These are phyloP conservation scores for Lepilemur ruficaudatus DNA, from an alignment of 2,797 vertebrate genomes.

Conservation along the genomic window DNA sequence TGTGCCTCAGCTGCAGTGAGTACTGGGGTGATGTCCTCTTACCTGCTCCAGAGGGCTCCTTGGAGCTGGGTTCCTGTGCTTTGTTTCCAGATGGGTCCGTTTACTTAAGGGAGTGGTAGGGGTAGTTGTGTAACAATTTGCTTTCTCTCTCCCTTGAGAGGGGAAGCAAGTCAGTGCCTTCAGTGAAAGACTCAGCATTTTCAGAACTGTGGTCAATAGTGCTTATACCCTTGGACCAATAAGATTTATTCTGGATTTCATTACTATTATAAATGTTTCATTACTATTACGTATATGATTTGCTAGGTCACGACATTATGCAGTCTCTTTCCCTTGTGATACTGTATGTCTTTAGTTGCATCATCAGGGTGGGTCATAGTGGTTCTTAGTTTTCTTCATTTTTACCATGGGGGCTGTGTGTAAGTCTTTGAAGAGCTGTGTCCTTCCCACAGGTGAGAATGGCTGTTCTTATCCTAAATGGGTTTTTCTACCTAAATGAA, in stretches of 20 bases:
- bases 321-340: not conserved
- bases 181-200: not conserved
- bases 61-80: not conserved
- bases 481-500: not conserved
- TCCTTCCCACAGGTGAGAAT: not conserved
- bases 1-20: conserved; percentile 97
- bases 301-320: not conserved
- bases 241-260: not conserved
- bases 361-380: not conserved
- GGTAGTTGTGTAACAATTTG: not conserved
- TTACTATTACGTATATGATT: not conserved
- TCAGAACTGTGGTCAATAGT: not conserved
- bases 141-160: not conserved
- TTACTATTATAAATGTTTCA: not conserved
- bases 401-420: not conserved
- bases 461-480: not conserved
- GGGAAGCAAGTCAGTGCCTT: not conserved
- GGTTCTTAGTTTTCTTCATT: not conserved
- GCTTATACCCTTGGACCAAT: not conserved
- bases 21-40: conserved; percentile 54
- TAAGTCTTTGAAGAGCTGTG: not conserved
- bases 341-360: not conserved
- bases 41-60: not conserved
- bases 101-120: not conserved
- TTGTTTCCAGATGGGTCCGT: not conserved